Evolutionary conservation across 2,797 vertebrate species (phyloP), one percentile per base, ranked within the genome.

Genomic region (Sebastes elongatus): DNA sequence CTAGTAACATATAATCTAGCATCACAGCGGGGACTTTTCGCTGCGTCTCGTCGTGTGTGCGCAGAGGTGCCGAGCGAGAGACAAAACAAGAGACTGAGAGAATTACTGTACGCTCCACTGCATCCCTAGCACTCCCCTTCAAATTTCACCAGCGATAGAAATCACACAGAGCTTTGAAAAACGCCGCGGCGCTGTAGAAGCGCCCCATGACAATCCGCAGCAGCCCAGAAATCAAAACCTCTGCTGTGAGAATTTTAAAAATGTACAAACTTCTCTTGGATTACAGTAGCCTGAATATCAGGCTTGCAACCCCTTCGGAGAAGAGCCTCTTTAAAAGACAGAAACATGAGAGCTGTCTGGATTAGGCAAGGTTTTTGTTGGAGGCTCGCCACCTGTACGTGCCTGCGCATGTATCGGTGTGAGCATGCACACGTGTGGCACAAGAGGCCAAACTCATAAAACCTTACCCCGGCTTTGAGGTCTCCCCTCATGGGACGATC

Each of bases 401-500:
- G 88, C 75, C 86, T 62, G 25, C 60, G 74, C 82, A 77, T 85
- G 78, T 33, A 22, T 82, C 23, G 35, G 78, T 68, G 68, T 71
- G 56, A 85, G 64, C 53, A 71, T 11, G 72, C 64, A 79, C 87
- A 84, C 46, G 71, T 83, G 84, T 80, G 75, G 80, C 84, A 91
- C 23, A 1, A 1, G 22, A 84, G 89, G 84, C 80, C 82, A 89
- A 91, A 87, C 82, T 86, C 88, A 77, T 92, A 81, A 89, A 93
- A 92, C 76, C 73, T 78, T 85, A 82, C 81, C 82, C 85, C 53
- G 30, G 88, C 87, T 86, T 86, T 86, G 66, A 89, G 92, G 88
- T 89, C 80, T 92, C 84, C 80, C 77, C 88, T 89, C 88, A 62
- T 65, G 92, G 86, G 89, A 91, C 20, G 86, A 90, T 87, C 82